Base-by-base conservation (phyloP, 2,888 invertebrate genomes). In the Acronicta alni region DNA sequence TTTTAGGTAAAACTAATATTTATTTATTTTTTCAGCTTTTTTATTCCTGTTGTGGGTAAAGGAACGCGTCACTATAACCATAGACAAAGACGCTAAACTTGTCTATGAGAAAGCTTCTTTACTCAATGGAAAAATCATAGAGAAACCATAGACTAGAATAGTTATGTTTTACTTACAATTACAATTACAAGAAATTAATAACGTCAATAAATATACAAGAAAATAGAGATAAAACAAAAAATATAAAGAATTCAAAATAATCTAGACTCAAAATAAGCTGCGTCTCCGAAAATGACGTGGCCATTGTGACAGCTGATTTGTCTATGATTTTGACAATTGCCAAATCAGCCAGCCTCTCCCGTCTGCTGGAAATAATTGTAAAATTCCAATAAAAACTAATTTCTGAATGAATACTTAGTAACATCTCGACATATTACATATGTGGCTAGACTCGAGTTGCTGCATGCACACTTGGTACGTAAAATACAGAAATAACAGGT, bases 201-300 rank as follows among this genome's bases (percentile, higher is more conserved):
- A 26, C 2, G n/a, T n/a, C 7, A 35, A 7, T n/a, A 35, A 35
- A 8, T 7, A 30, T 0, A n/a, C n/a, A 35, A 35, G 6, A n/a
- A 35, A 35, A 35, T n/a, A 6, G 0, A 35, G n/a, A 6, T 35
- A 6, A 5, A 1, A 1, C 1, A 6, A 12, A 0, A 12, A 30
- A 38, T 14, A 9, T 15, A 5, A 0, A 3, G 0, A 8, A 30
- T 16, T n/a, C 0, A n/a, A 12, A 58, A 55, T 16, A 16, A 10
- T 35, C 30, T 10, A 14, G 0, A 12, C 12, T 0, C 5, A 15
- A 23, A 16, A 32, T 47, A 12, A 57, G 69, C 71, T 85, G 82
- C 85, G 89, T 92, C 82, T 86, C 74, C 82, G 73, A 84, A 91
- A 92, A 91, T 94, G 94, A 94, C 94, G 94, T 94, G 94, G 94